Evolutionary conservation across 2,888 invertebrate species (phyloP).

Genomic region (Phengaris alcon): DNA sequence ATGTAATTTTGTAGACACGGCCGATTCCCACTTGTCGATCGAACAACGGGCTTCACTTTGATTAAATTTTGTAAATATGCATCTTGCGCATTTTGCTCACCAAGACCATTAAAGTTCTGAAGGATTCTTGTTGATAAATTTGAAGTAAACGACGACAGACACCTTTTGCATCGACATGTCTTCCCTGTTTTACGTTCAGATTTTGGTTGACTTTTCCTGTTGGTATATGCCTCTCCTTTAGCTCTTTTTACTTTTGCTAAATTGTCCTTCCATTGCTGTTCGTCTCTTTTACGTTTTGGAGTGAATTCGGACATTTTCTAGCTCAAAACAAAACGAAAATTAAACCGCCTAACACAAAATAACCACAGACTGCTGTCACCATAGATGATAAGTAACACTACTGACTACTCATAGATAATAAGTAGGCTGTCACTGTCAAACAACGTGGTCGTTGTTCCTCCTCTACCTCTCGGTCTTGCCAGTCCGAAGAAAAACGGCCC

Average conservation of each 20-base stretch:
- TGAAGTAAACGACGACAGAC: too few species aligned
- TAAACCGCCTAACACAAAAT: not conserved
- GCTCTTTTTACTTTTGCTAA: constrained; percentile 7
- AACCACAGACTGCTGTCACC: constrained; percentile 1
- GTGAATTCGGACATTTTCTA: not conserved
- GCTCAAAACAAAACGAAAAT: not conserved
- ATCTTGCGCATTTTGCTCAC: too few species aligned
- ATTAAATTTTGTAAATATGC: not conserved
- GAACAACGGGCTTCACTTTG: not conserved
- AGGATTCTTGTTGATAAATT: too few species aligned
- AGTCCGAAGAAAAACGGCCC: too few species aligned
- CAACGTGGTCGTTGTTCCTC: too few species aligned
- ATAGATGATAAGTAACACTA: too few species aligned
- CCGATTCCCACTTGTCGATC: not conserved
- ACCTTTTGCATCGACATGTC: too few species aligned
- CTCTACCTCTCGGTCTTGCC: too few species aligned
- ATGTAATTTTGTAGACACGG: not conserved
- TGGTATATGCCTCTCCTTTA: not conserved
- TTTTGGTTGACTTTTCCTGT: not conserved
- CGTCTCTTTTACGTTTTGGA: constrained; percentile 7
- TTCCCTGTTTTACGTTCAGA: too few species aligned
- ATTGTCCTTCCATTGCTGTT: not conserved
- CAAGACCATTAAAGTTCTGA: too few species aligned
- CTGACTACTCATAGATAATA: too few species aligned
- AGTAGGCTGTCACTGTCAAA: too few species aligned